phyloP scores from a whole-genome alignment of 2,888 invertebrate species.

The Scaptomyza reducta region DNA sequence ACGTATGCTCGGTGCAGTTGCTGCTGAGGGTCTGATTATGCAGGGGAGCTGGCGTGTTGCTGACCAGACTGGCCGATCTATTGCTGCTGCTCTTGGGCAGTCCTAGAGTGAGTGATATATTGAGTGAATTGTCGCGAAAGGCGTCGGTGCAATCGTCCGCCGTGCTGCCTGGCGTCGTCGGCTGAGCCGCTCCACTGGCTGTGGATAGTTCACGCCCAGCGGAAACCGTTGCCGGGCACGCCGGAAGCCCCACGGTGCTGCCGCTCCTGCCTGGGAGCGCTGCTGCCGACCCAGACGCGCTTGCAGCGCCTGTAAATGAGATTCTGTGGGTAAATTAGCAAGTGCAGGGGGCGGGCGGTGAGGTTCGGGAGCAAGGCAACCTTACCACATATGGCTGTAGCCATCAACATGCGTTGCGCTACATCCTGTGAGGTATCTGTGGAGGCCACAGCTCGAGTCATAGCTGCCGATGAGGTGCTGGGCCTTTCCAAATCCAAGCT shows the following conservation, averaged over 20 bases:
- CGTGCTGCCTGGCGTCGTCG: constrained; percentile 73
- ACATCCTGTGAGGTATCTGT: constrained; percentile 60
- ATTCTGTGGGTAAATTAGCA: constrained; percentile 82
- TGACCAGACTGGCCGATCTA: constrained; percentile 50
- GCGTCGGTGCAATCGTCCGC: constrained; percentile 82
- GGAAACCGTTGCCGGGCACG: constrained; percentile 81
- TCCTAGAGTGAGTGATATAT: constrained; percentile 83
- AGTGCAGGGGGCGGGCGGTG: constrained; percentile 29
- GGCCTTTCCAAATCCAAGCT: constrained; percentile 72
- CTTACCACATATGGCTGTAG: constrained; percentile 83
- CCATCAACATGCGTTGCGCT: constrained; percentile 74
- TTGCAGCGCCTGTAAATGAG: constrained; percentile 84
- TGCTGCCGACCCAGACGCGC: constrained; percentile 73
- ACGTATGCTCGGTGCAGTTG: constrained; percentile 82
- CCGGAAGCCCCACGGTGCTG: constrained; percentile 78
- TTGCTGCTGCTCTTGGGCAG: constrained; percentile 61
- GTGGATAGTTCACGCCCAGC: constrained; percentile 81
- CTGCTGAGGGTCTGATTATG: constrained; percentile 46
- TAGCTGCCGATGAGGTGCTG: constrained; percentile 80
- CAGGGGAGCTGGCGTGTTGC: constrained; percentile 30
- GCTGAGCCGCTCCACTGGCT: constrained; percentile 66
- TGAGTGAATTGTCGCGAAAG: constrained; percentile 83
- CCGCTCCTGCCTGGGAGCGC: constrained; percentile 40
- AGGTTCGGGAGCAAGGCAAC: constrained; percentile 8
- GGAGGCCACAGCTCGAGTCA: constrained; percentile 66